Evolutionary conservation across 2,113 vertebrate species (phyloP).

Genomic region (Spea multiplicata): DNA sequence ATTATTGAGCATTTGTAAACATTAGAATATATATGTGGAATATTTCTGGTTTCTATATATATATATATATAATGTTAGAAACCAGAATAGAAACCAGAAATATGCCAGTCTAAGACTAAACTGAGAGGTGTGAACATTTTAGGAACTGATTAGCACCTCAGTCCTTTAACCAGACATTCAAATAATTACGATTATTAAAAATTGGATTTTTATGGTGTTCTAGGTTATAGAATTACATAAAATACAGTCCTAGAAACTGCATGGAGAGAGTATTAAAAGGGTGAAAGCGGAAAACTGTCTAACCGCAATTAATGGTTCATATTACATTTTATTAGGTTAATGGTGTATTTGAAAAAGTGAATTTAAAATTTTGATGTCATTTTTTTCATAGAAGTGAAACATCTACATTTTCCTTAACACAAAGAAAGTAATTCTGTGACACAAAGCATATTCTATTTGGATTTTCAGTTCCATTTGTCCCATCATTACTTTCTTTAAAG

Average conservation of each 20-base stretch:
- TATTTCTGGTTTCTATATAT: no score
- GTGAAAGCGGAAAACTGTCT: constrained; percentile 28
- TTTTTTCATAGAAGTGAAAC: constrained; percentile 16
- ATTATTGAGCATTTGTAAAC: no score
- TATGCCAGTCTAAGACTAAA: neutral
- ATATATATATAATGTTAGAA: no score
- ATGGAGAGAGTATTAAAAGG: constrained; percentile 29
- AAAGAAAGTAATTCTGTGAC: no score
- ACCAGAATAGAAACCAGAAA: no score
- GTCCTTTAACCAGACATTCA: constrained; percentile 19
- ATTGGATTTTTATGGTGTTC: constrained; percentile 29
- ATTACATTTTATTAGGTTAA: constrained; percentile 38
- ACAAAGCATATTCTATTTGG: no score
- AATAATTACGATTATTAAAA: constrained; percentile 24
- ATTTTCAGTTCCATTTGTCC: no score
- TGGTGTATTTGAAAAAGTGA: constrained; percentile 34
- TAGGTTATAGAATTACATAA: constrained; percentile 28
- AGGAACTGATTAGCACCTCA: constrained; percentile 8
- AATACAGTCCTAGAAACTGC: constrained; percentile 27
- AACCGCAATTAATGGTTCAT: constrained; percentile 17
- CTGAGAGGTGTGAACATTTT: constrained; percentile 8
- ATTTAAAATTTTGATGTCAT: constrained; percentile 14
- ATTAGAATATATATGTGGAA: no score
- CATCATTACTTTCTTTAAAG: no score
- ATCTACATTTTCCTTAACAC: neutral